Conservation (phyloP, 2,888 invertebrate species). For the Agrotis puta region DNA sequence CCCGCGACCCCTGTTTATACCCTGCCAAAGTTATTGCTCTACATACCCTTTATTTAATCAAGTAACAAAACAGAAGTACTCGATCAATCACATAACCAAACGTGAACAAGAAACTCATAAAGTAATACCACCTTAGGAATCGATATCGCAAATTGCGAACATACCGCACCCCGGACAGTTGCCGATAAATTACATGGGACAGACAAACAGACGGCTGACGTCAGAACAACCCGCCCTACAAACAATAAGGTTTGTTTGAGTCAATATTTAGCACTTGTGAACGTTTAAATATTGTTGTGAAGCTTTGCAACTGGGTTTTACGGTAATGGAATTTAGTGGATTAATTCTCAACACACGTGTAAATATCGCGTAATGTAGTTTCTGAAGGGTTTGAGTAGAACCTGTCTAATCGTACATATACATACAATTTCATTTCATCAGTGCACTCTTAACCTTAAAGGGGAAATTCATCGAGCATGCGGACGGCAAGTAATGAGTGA, state of each 20-base stretch:
- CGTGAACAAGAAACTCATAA: not conserved
- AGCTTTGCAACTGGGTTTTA: not conserved
- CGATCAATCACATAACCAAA: conserved; percentile 13
- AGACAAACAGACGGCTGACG: conserved; percentile 57
- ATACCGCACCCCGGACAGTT: conserved; percentile 49
- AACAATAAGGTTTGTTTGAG: conserved; percentile 22
- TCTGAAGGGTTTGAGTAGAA: too few relatives aligned
- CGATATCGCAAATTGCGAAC: conserved; percentile 44
- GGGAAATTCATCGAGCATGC: too few relatives aligned
- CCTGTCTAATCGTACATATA: too few relatives aligned
- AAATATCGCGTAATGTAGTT: too few relatives aligned
- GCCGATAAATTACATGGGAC: conserved; percentile 47
- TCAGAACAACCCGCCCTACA: conserved; percentile 35
- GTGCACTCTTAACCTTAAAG: too few relatives aligned
- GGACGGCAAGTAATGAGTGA: too few relatives aligned
- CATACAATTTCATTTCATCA: too few relatives aligned
- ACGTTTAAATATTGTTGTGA: conserved; percentile 10
- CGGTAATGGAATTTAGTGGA: not conserved
- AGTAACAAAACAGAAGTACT: not conserved
- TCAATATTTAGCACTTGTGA: conserved; percentile 18
- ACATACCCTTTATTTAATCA: not conserved
- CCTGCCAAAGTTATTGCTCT: not conserved
- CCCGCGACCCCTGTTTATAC: too few relatives aligned
- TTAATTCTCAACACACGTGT: not conserved
- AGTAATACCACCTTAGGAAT: conserved; percentile 16